Evolutionary conservation across 2,888 invertebrate genomes (phyloP).

Genomic region (Bhutanitis thaidina): DNA sequence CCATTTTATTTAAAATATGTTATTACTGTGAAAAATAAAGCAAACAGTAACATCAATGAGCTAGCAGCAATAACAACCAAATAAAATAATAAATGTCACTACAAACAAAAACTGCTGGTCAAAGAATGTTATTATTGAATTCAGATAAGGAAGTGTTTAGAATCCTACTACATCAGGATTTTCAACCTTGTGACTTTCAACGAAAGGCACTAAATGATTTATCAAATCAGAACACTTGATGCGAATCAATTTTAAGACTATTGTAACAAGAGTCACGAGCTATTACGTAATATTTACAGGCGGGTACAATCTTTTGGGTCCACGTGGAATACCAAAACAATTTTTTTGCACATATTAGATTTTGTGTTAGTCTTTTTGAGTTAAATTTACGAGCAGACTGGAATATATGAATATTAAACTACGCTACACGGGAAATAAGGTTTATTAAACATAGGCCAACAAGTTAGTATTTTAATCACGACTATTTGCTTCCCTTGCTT

Average conservation of each 20-base stretch:
- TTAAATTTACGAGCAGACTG: slow-evolving; percentile 23
- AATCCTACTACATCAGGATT: slow-evolving; percentile 25
- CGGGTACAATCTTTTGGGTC: slow-evolving; percentile 49
- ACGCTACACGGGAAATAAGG: slow-evolving; percentile 16
- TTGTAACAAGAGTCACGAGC: slow-evolving; percentile 74
- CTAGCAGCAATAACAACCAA: slow-evolving; percentile 22
- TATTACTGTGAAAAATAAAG: no score
- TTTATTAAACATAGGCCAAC: slow-evolving; percentile 10
- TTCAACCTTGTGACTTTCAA: slow-evolving; percentile 32
- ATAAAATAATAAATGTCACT: slow-evolving; percentile 46
- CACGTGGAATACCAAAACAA: slow-evolving; percentile 48
- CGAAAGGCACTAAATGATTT: slow-evolving; percentile 40
- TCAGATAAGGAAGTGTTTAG: slow-evolving; percentile 41
- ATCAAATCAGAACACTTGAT: slow-evolving; percentile 39
- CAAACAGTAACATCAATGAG: slow-evolving; percentile 29
- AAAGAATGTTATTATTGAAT: slow-evolving; percentile 54
- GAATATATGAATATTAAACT: slow-evolving; percentile 15
- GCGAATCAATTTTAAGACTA: slow-evolving; percentile 49
- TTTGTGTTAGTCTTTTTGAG: slow-evolving; percentile 29
- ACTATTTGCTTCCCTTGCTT: slow-evolving; percentile 19
- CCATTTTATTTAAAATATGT: background rate
- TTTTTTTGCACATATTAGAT: slow-evolving; percentile 29
- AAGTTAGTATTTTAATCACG: slow-evolving; percentile 18
- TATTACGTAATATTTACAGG: slow-evolving; percentile 61
- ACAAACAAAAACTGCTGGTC: slow-evolving; percentile 51